Conservation (phyloP, 2,797 vertebrate species). For the Clarias pachynema region DNA sequence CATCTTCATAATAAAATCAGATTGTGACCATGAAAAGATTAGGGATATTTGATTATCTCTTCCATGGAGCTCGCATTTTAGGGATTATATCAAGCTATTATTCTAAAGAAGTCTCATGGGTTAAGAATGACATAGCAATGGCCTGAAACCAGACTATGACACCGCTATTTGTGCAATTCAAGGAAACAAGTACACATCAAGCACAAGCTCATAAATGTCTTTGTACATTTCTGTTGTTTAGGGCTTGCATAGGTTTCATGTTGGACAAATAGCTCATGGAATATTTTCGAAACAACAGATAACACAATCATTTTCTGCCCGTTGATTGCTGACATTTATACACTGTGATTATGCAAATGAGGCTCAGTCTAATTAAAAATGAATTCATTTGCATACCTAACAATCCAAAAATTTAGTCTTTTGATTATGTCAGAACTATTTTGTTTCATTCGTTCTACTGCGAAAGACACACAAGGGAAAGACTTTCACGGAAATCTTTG, state of each 20-base stretch:
- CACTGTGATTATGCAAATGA: neutral
- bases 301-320: neutral
- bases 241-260: neutral
- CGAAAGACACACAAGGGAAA: neutral
- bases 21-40: neutral
- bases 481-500: neutral
- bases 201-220: neutral
- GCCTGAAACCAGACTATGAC: neutral
- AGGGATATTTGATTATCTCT: neutral
- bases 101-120: too few relatives aligned
- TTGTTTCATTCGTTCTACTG: neutral
- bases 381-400: neutral
- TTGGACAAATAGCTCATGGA: neutral
- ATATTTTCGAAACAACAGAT: neutral
- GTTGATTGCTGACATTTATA: constrained; percentile 2
- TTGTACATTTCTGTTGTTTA: neutral
- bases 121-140: neutral
- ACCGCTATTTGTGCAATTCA: neutral
- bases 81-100: neutral
- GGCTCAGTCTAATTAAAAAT: neutral
- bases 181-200: neutral
- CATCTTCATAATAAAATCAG: neutral
- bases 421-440: neutral
- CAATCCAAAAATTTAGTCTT: neutral
- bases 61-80: neutral